Percentiles rank a stretch among this genome's conserved stretches.
phyloP scores from a whole-genome alignment of 2,888 invertebrate genomes.

The Conchocele bisecta region DNA sequence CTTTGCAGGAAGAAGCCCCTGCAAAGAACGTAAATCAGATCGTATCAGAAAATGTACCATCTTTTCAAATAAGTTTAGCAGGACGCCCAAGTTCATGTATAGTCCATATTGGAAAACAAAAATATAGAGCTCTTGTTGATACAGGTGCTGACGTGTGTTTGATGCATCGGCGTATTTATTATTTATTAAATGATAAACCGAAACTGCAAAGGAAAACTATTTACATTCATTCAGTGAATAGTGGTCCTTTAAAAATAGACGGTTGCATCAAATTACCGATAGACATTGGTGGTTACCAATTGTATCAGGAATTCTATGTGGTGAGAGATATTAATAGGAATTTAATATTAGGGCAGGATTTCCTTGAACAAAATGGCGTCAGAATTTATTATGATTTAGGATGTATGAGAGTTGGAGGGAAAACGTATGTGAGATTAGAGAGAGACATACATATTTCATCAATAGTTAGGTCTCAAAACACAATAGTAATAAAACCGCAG shows the following conservation, averaged over 20 bases:
- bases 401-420: not conserved
- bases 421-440: not conserved
- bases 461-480: not conserved
- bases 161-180: constrained; percentile 4
- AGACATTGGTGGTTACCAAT: constrained; percentile 1
- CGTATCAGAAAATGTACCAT: not conserved
- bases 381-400: constrained; percentile 14
- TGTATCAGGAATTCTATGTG: constrained; percentile 7
- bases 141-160: constrained; percentile 3
- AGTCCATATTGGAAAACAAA: constrained; percentile 6
- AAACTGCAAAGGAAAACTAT: not conserved
- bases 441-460: not conserved
- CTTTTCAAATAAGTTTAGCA: constrained; percentile 6
- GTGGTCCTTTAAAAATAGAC: not conserved
- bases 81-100: constrained; percentile 13
- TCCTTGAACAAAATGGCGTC: not conserved
- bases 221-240: not conserved
- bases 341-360: not conserved
- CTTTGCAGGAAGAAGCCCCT: not conserved
- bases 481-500: not conserved
- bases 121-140: constrained; percentile 7
- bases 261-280: not conserved
- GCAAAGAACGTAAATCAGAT: not conserved
- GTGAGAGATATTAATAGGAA: constrained; percentile 5
- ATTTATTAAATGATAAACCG: not conserved